Evolutionary conservation across 2,113 vertebrate species (phyloP).

Genomic region (Chionodraco myersi): DNA sequence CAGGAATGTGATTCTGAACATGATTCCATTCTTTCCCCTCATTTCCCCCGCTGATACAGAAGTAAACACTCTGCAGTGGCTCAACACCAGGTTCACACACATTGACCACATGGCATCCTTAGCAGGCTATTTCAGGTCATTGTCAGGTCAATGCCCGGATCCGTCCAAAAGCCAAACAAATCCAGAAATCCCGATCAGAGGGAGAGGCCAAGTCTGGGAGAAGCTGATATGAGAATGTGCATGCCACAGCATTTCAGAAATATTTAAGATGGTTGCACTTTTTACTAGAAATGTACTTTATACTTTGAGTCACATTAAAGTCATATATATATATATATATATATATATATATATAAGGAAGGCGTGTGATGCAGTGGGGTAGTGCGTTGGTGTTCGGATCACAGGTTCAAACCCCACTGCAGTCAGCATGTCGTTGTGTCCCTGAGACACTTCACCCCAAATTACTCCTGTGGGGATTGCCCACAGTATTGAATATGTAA

Average conservation of each 20-base stretch:
- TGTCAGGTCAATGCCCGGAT: constrained; percentile 21
- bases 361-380: too few relatives aligned
- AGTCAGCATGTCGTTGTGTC: too few relatives aligned
- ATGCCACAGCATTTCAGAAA: background rate
- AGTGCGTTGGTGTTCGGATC: too few relatives aligned
- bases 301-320: too few relatives aligned
- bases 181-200: constrained; percentile 19
- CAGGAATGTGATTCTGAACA: too few relatives aligned
- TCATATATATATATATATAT: background rate
- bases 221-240: constrained; percentile 36
- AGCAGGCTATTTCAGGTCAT: constrained; percentile 25
- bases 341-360: too few relatives aligned
- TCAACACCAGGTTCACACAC: constrained; percentile 11
- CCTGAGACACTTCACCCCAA: too few relatives aligned
- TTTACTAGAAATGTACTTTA: background rate
- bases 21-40: background rate
- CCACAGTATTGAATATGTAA: too few relatives aligned
- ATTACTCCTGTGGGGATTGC: too few relatives aligned
- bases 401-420: too few relatives aligned
- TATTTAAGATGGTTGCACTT: background rate
- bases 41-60: constrained; percentile 36
- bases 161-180: constrained; percentile 34
- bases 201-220: constrained; percentile 16
- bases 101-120: constrained; percentile 11
- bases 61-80: constrained; percentile 1